A percentile compares a stretch with the other conserved stretches of the same genome.
Conservation (phyloP, 2,797 vertebrate genomes). For the Muscicapa striata region DNA sequence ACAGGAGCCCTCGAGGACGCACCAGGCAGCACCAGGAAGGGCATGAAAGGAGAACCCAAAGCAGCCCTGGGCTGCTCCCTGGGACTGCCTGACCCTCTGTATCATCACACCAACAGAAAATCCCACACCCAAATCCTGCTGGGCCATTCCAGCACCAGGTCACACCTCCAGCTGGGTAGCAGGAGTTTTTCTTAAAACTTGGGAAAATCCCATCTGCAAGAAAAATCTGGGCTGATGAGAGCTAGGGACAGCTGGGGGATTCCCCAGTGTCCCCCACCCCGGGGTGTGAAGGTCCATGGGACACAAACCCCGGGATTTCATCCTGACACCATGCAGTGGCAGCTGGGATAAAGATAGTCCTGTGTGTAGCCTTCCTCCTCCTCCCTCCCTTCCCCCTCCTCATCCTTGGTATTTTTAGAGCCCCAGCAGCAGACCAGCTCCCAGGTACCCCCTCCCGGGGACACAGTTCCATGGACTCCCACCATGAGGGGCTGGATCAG, state of each 20-base stretch:
- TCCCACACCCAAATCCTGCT: background rate
- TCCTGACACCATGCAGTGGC: fast-evolving
- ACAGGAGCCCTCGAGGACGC: background rate
- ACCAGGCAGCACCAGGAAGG: background rate
- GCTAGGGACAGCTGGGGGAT: background rate
- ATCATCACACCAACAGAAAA: fast-evolving
- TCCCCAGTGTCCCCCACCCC: background rate
- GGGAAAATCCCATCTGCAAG: background rate
- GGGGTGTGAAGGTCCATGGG: background rate
- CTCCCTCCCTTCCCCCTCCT: background rate
- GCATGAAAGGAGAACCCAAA: background rate
- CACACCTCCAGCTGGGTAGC: fast-evolving
- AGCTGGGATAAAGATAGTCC: background rate
- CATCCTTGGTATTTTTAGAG: background rate
- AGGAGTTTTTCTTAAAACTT: background rate
- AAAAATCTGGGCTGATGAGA: background rate
- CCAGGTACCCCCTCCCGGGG: fast-evolving
- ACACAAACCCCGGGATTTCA: fast-evolving
- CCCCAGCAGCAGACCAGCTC: background rate
- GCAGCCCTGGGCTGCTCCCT: background rate
- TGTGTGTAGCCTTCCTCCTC: background rate
- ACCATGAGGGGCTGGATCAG: background rate
- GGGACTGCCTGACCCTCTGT: fast-evolving
- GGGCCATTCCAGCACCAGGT: background rate
- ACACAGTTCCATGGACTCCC: background rate